These are phyloP conservation scores for Eristalinus aeneus DNA, from an alignment of 2,888 invertebrate genomes.

Conservation along the genomic window DNA sequence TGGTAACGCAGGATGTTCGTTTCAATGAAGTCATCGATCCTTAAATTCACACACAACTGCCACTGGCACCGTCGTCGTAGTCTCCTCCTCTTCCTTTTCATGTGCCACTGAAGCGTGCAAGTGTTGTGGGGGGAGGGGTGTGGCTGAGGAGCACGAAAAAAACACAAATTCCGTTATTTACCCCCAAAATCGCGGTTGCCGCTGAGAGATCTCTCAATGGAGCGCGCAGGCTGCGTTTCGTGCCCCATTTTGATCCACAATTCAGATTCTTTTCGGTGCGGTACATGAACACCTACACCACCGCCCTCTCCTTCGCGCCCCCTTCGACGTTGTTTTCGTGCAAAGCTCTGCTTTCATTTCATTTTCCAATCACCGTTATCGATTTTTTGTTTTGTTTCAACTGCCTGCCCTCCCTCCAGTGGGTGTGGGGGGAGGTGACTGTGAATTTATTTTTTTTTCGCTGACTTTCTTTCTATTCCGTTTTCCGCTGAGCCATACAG, in stretches of 20 bases:
- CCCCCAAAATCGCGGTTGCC: constrained; percentile 61
- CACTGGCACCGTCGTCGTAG: not conserved
- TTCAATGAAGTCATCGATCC: constrained; percentile 70
- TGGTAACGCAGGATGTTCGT: constrained; percentile 67
- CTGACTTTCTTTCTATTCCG: constrained; percentile 23
- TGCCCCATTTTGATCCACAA: constrained; percentile 53
- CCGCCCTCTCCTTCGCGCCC: constrained; percentile 12
- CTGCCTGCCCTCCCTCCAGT: not conserved
- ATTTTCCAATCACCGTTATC: constrained; percentile 70
- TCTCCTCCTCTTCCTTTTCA: no score
- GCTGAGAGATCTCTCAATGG: constrained; percentile 50
- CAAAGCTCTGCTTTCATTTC: constrained; percentile 60
- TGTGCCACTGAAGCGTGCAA: not conserved
- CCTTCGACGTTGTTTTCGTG: constrained; percentile 47
- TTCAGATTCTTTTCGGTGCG: constrained; percentile 16
- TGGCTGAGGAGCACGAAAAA: not conserved
- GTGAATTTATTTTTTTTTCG: constrained; percentile 1
- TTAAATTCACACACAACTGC: constrained; percentile 62
- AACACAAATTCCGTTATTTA: constrained; percentile 58
- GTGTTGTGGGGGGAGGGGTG: not conserved
- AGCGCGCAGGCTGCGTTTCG: constrained; percentile 17
- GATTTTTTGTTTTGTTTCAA: constrained; percentile 43
- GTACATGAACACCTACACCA: not conserved
- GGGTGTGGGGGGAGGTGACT: not conserved
- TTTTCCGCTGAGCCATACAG: constrained; percentile 36